Evolutionary conservation across 2,888 invertebrate genomes (phyloP).

Genomic region (Melikaiella ostensackeni): DNA sequence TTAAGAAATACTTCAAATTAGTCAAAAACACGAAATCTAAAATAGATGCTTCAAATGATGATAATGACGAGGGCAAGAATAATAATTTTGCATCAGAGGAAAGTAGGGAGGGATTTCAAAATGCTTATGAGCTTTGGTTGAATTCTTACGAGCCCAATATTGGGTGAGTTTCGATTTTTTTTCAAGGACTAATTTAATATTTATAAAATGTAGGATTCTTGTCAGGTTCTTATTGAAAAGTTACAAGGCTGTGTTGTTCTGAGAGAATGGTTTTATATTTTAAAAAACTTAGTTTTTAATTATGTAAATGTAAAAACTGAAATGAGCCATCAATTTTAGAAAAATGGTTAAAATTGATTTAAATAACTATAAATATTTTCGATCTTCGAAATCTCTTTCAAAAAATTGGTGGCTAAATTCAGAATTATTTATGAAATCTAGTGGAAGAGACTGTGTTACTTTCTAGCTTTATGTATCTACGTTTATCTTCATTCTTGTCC

Average conservation of each 20-base stretch:
- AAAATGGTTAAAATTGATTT: not conserved
- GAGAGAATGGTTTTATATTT: not conserved
- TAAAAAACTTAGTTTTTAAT: not conserved
- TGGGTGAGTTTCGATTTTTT: not conserved
- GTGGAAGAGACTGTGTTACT: not conserved
- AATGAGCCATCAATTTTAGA: not conserved
- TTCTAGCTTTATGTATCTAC: not conserved
- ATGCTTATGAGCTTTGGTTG: conserved; percentile 3
- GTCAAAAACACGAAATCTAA: not conserved
- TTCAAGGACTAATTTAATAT: not conserved
- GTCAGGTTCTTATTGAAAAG: not conserved
- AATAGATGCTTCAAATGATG: not conserved
- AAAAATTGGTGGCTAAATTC: too few relatives aligned
- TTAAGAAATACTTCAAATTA: not conserved
- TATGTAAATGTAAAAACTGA: not conserved
- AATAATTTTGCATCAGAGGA: not conserved
- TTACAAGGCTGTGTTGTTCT: not conserved
- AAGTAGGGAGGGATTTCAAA: not conserved
- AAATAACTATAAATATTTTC: too few relatives aligned
- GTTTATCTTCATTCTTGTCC: not conserved
- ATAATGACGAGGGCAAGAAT: not conserved
- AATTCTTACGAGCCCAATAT: not conserved
- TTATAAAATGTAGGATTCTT: not conserved
- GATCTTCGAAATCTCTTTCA: too few relatives aligned
- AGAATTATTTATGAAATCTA: too few relatives aligned